Conservation (phyloP, 92 coral and sea anemone genomes). For the Micromussa lordhowensis region DNA sequence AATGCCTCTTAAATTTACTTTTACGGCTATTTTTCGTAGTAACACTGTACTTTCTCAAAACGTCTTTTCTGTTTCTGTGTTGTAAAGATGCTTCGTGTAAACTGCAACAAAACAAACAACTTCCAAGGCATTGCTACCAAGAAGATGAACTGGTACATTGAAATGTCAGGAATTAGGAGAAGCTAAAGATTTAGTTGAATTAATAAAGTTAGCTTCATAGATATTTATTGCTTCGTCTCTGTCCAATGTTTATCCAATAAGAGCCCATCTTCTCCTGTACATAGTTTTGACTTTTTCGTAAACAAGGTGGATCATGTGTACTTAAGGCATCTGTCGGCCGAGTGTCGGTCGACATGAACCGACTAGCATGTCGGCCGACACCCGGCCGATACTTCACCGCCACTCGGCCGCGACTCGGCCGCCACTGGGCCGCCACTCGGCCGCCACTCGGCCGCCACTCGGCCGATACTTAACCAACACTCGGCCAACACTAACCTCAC, state of each 20-base stretch:
- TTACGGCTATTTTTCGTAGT: background rate
- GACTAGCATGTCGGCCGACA: too few species aligned
- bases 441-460: too few species aligned
- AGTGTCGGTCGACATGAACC: too few species aligned
- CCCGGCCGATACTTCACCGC: too few species aligned
- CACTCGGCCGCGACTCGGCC: too few species aligned
- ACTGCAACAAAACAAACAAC: background rate
- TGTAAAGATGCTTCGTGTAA: background rate
- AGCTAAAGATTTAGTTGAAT: background rate
- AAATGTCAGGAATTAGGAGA: background rate
- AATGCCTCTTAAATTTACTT: too few species aligned
- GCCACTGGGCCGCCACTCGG: too few species aligned
- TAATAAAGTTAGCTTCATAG: background rate
- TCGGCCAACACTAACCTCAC: too few species aligned
- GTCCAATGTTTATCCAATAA: background rate
- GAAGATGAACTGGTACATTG: background rate
- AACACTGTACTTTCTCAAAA: background rate
- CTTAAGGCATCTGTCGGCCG: too few species aligned
- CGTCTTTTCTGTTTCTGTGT: background rate
- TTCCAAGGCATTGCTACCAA: background rate
- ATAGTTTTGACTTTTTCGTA: constrained; percentile 26
- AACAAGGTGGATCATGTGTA: too few species aligned
- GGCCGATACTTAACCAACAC: too few species aligned
- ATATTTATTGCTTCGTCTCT: background rate
- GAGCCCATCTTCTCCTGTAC: background rate